Evolutionary conservation across 35 echinoderm and acorn worm species (phyloP).

Genomic region (Ptychodera flava): DNA sequence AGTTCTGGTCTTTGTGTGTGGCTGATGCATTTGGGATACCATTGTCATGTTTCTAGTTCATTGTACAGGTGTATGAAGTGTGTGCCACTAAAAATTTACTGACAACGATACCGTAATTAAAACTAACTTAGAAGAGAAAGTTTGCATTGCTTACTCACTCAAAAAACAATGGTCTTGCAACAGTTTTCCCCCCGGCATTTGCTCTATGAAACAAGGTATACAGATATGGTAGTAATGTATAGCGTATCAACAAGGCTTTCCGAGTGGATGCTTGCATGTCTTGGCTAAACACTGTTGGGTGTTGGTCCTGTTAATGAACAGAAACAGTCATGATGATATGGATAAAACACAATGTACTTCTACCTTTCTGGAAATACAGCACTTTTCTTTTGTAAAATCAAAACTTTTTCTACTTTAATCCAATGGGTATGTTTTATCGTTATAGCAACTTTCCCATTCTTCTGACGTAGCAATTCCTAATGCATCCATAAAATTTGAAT

Average conservation of each 20-base stretch:
- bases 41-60: background rate
- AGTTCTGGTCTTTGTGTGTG: no score
- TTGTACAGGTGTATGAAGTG: background rate
- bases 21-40: background rate
- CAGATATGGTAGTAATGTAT: constrained; percentile 70
- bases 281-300: constrained; percentile 60
- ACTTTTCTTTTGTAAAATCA: background rate
- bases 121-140: background rate
- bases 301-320: constrained; percentile 75
- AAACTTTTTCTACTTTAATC: background rate
- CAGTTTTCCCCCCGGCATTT: constrained; percentile 63
- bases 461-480: constrained; percentile 10
- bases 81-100: background rate
- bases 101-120: background rate
- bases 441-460: constrained; percentile 69
- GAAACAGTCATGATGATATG: constrained; percentile 12
- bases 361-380: background rate
- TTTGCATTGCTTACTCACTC: constrained; percentile 62
- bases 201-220: constrained; percentile 73
- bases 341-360: background rate
- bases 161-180: constrained; percentile 90
- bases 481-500: background rate
- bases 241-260: constrained; percentile 52
- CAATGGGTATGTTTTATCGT: background rate
- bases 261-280: constrained; percentile 55